Percentiles rank a stretch among this genome's conserved stretches.
Evolutionary conservation across 53 echinoderm and acorn worm species (phyloP).

Genomic region (Henricia sp.): DNA sequence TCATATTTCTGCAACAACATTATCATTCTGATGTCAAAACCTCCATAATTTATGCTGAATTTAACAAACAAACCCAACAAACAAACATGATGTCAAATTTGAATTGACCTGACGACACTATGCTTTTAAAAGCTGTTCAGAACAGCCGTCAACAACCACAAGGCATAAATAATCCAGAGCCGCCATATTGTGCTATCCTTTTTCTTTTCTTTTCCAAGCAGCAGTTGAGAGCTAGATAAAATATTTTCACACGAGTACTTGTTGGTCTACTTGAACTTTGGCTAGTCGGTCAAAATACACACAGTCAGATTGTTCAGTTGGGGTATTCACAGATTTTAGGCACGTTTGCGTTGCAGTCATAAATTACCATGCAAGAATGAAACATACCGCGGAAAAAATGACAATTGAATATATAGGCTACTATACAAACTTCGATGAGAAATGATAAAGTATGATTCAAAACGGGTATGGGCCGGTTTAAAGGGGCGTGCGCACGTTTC

Average conservation of each 20-base stretch:
- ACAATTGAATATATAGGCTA: no score
- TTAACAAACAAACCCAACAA: no score
- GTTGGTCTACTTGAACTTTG: constrained; percentile 53
- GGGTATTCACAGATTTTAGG: constrained; percentile 22
- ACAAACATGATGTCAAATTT: no score
- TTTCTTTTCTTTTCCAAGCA: no score
- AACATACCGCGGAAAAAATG: constrained; percentile 22
- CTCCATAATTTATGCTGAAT: no score
- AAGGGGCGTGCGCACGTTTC: no score
- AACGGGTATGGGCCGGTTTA: no score
- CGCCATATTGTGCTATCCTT: constrained; percentile 8
- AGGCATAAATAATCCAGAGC: constrained; percentile 8
- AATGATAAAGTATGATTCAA: constrained; percentile 37
- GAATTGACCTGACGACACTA: no score
- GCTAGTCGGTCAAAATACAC: constrained; percentile 46
- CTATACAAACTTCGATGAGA: constrained; percentile 42
- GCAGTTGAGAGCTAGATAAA: neutral
- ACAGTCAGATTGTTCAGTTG: constrained; percentile 11
- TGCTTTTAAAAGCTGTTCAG: neutral
- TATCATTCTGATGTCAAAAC: no score
- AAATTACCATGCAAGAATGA: constrained; percentile 1
- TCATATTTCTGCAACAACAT: no score
- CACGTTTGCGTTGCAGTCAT: constrained; percentile 15
- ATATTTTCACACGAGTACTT: constrained; percentile 8
- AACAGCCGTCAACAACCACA: constrained; percentile 46